A percentile compares a stretch with the other conserved stretches of the same genome.
Conservation (phyloP, 2,797 vertebrate genomes). For the Zalophus californianus region DNA sequence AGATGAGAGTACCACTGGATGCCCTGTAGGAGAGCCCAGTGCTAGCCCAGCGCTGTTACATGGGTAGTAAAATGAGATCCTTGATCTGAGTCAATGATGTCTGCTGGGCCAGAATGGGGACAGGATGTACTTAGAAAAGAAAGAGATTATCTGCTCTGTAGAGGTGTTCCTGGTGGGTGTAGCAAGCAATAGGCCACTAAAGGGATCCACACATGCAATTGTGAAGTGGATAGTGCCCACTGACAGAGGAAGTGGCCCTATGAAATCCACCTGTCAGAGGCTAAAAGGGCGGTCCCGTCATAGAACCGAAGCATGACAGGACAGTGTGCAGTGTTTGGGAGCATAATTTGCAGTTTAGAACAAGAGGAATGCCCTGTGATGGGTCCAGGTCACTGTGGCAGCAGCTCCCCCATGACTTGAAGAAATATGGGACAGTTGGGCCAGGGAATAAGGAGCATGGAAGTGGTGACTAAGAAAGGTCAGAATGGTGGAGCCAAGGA, state of each 20-base stretch:
- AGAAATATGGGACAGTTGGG: neutral
- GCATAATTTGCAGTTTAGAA: neutral
- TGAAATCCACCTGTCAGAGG: neutral
- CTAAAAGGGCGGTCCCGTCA: neutral
- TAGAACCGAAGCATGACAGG: neutral
- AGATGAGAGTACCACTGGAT: neutral
- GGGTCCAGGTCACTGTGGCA: neutral
- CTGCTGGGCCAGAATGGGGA: neutral
- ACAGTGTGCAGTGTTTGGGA: neutral
- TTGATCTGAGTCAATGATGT: neutral
- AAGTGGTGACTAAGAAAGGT: neutral
- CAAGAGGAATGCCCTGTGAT: too few species aligned
- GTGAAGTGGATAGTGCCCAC: neutral
- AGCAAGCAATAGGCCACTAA: neutral
- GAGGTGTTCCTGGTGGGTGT: neutral
- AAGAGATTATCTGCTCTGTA: neutral
- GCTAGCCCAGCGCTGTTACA: neutral
- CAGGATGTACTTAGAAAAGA: neutral
- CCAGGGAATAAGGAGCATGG: neutral
- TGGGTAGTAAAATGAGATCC: neutral
- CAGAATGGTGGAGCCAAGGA: neutral
- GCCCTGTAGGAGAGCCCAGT: neutral
- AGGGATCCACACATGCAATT: neutral
- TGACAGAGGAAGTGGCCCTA: neutral
- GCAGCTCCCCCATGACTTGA: neutral